A percentile compares a stretch with the other conserved stretches of the same genome.
Evolutionary conservation across 2,797 vertebrate genomes (phyloP).

Genomic region (Emydoidea blandingii): DNA sequence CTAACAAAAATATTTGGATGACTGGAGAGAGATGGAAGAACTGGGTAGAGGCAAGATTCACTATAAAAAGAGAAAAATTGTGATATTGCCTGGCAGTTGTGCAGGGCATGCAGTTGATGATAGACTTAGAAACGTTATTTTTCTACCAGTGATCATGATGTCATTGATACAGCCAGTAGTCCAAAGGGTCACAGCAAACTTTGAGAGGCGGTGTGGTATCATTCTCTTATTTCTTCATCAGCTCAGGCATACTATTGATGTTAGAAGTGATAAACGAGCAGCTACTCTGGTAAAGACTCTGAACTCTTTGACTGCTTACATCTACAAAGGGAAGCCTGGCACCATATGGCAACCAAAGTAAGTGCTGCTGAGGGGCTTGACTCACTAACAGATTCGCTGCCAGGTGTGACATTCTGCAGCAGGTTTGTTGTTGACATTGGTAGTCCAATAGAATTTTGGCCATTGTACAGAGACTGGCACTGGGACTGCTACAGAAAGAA

Average conservation of each 20-base stretch:
- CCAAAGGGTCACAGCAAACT: neutral
- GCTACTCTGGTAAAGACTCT: neutral
- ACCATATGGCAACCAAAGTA: neutral
- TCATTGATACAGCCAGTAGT: slow-evolving; percentile 30
- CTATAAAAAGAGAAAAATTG: slow-evolving; percentile 63
- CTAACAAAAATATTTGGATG: slow-evolving; percentile 47
- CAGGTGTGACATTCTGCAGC: slow-evolving; percentile 10
- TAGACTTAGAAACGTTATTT: slow-evolving; percentile 25
- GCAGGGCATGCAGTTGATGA: slow-evolving; percentile 17
- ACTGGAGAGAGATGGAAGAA: slow-evolving; percentile 46
- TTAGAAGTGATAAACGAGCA: neutral
- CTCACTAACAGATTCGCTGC: neutral
- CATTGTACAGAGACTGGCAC: slow-evolving; percentile 7
- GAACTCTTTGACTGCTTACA: neutral
- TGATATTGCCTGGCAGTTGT: slow-evolving; percentile 66
- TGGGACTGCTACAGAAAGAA: neutral
- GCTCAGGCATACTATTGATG: neutral
- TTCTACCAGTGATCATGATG: slow-evolving; percentile 27
- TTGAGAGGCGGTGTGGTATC: neutral
- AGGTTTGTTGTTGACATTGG: slow-evolving; percentile 9
- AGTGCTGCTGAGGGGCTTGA: neutral
- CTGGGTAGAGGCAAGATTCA: slow-evolving; percentile 56
- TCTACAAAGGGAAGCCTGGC: neutral
- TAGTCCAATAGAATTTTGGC: slow-evolving; percentile 33
- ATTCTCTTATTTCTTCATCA: slow-evolving; percentile 34